Evolutionary conservation across 2,797 vertebrate genomes (phyloP), one percentile per base, ranked within the genome.

Genomic region (Salarias fasciatus): DNA sequence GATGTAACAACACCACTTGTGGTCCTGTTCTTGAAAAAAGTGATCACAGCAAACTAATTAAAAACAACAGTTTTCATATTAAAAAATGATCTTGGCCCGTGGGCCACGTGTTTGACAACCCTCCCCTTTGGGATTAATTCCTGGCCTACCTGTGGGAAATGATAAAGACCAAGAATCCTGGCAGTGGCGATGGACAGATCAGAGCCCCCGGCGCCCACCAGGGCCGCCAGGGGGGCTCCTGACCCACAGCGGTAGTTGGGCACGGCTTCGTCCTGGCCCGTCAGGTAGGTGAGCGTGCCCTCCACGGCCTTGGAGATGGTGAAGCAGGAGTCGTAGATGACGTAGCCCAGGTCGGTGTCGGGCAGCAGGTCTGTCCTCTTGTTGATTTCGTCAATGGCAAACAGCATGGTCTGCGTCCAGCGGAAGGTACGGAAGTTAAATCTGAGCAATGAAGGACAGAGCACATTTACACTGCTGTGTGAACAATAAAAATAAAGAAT

Each of bases 331-430:
- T 96, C 94, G 8, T 95, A 96, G 84, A 95, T 94, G 78, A 95
- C 93, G 7, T 93, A 95, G 3, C 94, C 94, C 77, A 95, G 85
- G 15, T 94, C 90, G 0, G 93, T 92, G 6, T 84, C 42, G 18
- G 93, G 94, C 51, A 95, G 89, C 62, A 96, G 82, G 62, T 94
- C 91, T 0, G 18, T 0, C 11, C 75, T 89, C 0, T 56, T 5
- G 28, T 95, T 95, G 14, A 95, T 94, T 85, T 96, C 94, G 0
- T 92, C 52, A 41, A 96, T 91, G 5, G 92, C 92, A 50, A 94
- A 95, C 71, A 95, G 91, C 94, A 96, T 95, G 15, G 94, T 92
- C 87, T 94, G 94, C 33, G 94, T 89, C 94, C 95, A 95, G 54
- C 90, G 88, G 83, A 96, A 95, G 9, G 93, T 92, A 0, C 91